Evolutionary conservation across 92 coral and sea anemone species (phyloP), one percentile per base, ranked within the genome.

Genomic region (Porites cylindrica): DNA sequence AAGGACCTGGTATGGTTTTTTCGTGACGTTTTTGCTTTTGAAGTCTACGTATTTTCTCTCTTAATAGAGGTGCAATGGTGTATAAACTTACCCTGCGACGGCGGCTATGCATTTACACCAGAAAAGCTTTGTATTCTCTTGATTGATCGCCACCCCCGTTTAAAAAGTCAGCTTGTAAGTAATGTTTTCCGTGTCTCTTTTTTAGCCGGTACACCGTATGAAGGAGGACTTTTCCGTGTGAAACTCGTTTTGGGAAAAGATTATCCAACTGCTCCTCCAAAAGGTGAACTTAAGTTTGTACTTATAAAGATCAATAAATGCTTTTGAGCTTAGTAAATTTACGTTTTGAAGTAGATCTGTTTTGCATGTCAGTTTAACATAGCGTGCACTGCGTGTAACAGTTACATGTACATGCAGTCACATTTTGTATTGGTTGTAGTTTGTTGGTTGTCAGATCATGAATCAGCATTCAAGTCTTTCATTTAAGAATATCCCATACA

Each of bases 161-260:
- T 52, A 58, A 24, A 18, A 18, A 20, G 61, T 54, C 69, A 50
- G 20, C 54, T 4, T 32, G 24, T 54, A n/a, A n/a, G n/a, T n/a
- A n/a, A 32, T 79, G 18, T 76, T 80, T 54, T 53, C 38, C 52
- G 8, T 88, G 47, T 38, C 47, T 38, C 71, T 10, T 80, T 69
- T 81, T 26, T 80, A 97, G 99, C 99, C 87, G 99, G 99, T 53
- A 97, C 99, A 24, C 99, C 99, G 23, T 97, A 97, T 64, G 99
- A 97, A 91, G 98, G 98, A 19, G 99, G 99, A 11, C 77, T 94
- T 14, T 97, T 97, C 73, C 95, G 92, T 82, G 94, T 97, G 23
- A 97, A 97, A 83, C 92, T 97, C 32, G 99, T 97, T 29, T 86
- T 97, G 16, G 98, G 97, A 52, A 93, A 96, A 81, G 99, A 97